Evolutionary conservation across 2,888 invertebrate genomes (phyloP).

Genomic region (Dryobotodes eremita): DNA sequence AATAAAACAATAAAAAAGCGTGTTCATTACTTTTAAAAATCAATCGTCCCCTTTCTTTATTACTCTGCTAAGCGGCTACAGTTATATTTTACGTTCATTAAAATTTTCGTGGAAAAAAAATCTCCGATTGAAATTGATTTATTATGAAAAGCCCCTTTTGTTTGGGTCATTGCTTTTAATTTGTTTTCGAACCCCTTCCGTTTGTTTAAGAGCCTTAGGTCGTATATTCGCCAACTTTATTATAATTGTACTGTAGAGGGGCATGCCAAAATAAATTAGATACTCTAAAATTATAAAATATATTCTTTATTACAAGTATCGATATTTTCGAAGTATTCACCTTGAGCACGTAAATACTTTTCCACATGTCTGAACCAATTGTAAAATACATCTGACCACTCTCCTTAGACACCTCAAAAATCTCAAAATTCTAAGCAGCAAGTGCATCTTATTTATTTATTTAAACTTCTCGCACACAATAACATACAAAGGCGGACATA

Average conservation of each 20-base stretch:
- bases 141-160: constrained; percentile 63
- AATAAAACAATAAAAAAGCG: constrained; percentile 24
- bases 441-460: too few relatives aligned
- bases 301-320: too few relatives aligned
- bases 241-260: constrained; percentile 15
- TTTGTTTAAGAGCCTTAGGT: constrained; percentile 60
- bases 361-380: too few relatives aligned
- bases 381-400: too few relatives aligned
- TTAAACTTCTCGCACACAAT: too few relatives aligned
- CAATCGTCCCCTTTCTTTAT: constrained; percentile 33
- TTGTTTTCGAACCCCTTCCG: constrained; percentile 62
- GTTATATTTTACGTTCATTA: constrained; percentile 55
- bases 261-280: too few relatives aligned
- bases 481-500: too few relatives aligned
- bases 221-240: constrained; percentile 42
- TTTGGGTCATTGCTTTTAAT: constrained; percentile 67
- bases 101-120: constrained; percentile 41
- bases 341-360: too few relatives aligned
- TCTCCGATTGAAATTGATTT: constrained; percentile 59
- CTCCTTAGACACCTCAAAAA: too few relatives aligned
- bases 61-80: constrained; percentile 32
- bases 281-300: too few relatives aligned
- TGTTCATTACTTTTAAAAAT: constrained; percentile 32
- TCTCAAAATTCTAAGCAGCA: too few relatives aligned
- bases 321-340: too few relatives aligned